A percentile compares a stretch with the other conserved stretches of the same genome.
These are phyloP conservation scores for Cassiopea andromeda DNA, from an alignment of 30 jellyfish, hydroid and myxozoan genomes.

Conservation along the genomic window DNA sequence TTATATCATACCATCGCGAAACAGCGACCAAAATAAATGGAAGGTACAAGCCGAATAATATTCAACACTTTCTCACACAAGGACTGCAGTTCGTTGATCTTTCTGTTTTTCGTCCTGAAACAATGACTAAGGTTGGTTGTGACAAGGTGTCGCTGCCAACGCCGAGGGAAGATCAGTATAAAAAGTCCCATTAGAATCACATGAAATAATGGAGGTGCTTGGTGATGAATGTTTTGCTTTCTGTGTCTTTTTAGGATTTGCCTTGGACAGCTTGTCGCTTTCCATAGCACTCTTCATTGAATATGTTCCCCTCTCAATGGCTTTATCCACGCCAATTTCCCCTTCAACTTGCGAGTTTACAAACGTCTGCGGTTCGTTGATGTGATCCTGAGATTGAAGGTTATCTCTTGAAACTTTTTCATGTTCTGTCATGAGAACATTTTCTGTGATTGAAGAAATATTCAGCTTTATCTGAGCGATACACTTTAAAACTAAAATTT, in stretches of 20 bases:
- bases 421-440: not conserved
- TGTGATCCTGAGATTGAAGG: not conserved
- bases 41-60: not conserved
- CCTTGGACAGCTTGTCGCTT: not conserved
- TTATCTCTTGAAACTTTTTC: not conserved
- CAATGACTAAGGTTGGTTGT: not conserved
- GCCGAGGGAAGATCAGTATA: slow-evolving; percentile 73
- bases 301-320: not conserved
- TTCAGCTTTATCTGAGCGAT: no score
- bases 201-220: slow-evolving; percentile 68
- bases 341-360: not conserved
- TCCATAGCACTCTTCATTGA: not conserved
- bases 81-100: not conserved
- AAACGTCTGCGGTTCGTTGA: not conserved
- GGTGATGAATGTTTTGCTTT: slow-evolving; percentile 49
- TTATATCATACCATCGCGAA: no score
- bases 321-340: not conserved
- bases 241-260: not conserved
- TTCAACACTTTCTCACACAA: not conserved
- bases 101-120: slow-evolving; percentile 1
- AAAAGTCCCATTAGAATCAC: slow-evolving; percentile 67
- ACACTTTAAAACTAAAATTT: no score
- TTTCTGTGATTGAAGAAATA: not conserved
- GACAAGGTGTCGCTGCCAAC: slow-evolving; percentile 33
- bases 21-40: not conserved